These are phyloP conservation scores for Heliconius ismenius DNA, from an alignment of 2,888 invertebrate genomes.

Conservation along the genomic window DNA sequence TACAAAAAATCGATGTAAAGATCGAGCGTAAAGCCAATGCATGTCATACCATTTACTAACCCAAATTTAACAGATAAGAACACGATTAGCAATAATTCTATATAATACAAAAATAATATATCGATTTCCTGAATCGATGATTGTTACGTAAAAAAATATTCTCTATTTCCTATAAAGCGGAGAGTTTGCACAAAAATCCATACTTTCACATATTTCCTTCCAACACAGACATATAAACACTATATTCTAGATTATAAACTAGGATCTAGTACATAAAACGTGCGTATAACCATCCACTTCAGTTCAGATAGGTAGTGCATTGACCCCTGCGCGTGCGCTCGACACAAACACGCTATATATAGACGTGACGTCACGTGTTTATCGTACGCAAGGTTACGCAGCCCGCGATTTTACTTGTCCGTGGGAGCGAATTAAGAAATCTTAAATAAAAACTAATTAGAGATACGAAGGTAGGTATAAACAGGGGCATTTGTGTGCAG, in stretches of 20 bases:
- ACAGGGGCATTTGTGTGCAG: not conserved
- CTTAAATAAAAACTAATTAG: conserved; percentile 5
- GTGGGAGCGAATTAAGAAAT: conserved; percentile 20
- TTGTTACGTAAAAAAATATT: not conserved
- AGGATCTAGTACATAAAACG: conserved; percentile 23
- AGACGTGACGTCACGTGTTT: conserved; percentile 78
- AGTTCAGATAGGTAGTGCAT: conserved; percentile 55
- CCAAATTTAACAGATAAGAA: not conserved
- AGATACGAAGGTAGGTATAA: not conserved
- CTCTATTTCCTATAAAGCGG: not conserved
- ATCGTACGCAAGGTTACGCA: conserved; percentile 79
- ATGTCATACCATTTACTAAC: conserved; percentile 7
- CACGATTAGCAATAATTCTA: not conserved
- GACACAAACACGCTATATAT: conserved; percentile 70
- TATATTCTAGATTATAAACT: conserved; percentile 7
- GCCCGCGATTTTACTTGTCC: conserved; percentile 30
- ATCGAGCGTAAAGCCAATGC: not conserved
- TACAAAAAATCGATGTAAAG: not conserved
- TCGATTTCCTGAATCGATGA: not conserved
- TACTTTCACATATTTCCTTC: not conserved
- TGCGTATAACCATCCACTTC: conserved; percentile 30
- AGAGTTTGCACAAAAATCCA: not conserved
- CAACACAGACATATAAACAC: not conserved
- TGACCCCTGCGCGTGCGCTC: conserved; percentile 71
- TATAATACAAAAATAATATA: not conserved